Percentiles rank a stretch among this genome's conserved stretches.
Conservation (phyloP, 2,888 invertebrate species). For the Spisula subtruncata region DNA sequence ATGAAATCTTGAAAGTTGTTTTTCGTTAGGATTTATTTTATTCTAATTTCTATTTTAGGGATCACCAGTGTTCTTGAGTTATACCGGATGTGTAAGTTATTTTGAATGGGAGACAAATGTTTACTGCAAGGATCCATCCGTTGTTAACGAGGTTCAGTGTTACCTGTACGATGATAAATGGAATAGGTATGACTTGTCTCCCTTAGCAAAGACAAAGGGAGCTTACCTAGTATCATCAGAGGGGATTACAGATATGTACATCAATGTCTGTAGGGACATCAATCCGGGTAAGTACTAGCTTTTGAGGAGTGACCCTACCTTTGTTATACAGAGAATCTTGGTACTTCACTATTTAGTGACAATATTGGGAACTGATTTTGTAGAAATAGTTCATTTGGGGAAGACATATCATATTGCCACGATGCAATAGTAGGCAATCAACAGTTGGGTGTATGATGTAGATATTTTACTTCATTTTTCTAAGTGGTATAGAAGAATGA, state of each 20-base stretch:
- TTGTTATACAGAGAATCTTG: too few species aligned
- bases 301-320: background rate
- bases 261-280: slow-evolving; percentile 87
- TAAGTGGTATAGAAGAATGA: too few species aligned
- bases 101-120: slow-evolving; percentile 86
- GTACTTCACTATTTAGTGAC: too few species aligned
- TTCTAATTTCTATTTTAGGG: slow-evolving; percentile 76
- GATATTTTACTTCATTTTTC: too few species aligned
- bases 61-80: slow-evolving; percentile 78
- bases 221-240: slow-evolving; percentile 82
- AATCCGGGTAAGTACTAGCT: slow-evolving; percentile 69
- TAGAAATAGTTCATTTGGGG: too few species aligned
- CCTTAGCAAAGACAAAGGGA: slow-evolving; percentile 82
- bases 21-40: background rate
- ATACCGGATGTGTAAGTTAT: slow-evolving; percentile 79
- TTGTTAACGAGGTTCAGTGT: slow-evolving; percentile 84
- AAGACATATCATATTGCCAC: too few species aligned
- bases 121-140: slow-evolving; percentile 79
- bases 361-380: too few species aligned
- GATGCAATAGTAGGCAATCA: too few species aligned
- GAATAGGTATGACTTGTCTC: slow-evolving; percentile 83
- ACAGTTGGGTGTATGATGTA: too few species aligned
- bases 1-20: too few species aligned
- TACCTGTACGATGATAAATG: slow-evolving; percentile 82
- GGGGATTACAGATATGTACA: slow-evolving; percentile 80